Base-by-base conservation (phyloP, 2,113 vertebrate genomes). In the Psephotus haematonotus region DNA sequence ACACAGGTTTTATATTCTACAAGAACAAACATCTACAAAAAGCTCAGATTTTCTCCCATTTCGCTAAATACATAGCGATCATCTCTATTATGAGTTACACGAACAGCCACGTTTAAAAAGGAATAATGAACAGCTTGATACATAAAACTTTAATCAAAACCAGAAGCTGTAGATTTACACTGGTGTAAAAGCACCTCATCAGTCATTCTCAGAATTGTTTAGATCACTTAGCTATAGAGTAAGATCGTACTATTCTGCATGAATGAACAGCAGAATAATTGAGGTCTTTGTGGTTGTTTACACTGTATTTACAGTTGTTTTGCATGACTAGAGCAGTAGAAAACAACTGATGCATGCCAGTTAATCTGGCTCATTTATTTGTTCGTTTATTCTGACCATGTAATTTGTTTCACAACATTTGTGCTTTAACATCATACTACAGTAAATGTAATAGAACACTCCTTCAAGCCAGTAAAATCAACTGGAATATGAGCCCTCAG, bases 371-470 rank as follows among this genome's bases (percentile, higher is more conserved):
- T 88, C 65, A 35, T 86, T 90, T 71, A 50, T 75, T 83, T 35
- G 29, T 43, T 75, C 37, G 0, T 86, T 95, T 82, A 67, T 77
- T 97, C 74, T 94, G 86, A 93, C 82, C 65, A 49, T 46, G 17
- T 55, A 67, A 96, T 96, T 93, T 88, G 80, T 84, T 94, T 71
- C 72, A 64, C 55, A 91, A 62, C 86, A 64, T 92, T 94, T 81
- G 82, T 41, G 59, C 47, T 78, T 52, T 55, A 86, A 50, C 41
- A 33, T 39, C 63, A 86, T 82, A 82, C 80, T 23, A 3, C 1
- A 46, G 72, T 22, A 60, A 75, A 41, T 17, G 35, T 37, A 71
- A 74, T 0, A 33, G 71, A 63, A 70, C 13, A 24, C 31, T 69
- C 55, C 89, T 50, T 29, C 6, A 23, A 88, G 80, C 59, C 85